phyloP scores from a whole-genome alignment of 2,113 vertebrate species.

The Elephas maximus region DNA sequence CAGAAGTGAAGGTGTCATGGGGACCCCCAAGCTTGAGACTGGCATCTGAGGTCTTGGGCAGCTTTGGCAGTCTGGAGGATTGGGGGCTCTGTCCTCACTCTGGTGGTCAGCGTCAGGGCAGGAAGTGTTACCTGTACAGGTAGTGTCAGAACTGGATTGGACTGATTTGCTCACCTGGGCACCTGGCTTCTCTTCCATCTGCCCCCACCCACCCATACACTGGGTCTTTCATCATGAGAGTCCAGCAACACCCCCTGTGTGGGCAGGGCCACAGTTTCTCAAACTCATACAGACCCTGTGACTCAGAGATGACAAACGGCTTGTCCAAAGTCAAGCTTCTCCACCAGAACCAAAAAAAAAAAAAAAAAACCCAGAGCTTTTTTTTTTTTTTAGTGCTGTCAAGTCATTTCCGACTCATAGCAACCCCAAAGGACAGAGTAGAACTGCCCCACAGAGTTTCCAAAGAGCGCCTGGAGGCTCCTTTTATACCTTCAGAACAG shows the following conservation, averaged over 20 bases:
- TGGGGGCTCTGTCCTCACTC: background rate
- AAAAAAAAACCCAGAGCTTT: too few relatives aligned
- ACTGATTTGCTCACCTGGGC: background rate
- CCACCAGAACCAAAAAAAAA: too few relatives aligned
- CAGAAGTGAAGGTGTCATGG: background rate
- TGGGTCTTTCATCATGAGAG: background rate
- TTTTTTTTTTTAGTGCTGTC: too few relatives aligned
- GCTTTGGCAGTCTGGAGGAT: background rate
- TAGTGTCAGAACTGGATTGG: background rate
- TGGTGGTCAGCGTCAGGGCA: background rate
- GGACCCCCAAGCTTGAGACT: background rate
- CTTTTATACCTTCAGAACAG: background rate
- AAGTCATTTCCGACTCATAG: too few relatives aligned
- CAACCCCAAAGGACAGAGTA: too few relatives aligned
- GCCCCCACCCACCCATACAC: background rate
- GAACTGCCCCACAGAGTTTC: too few relatives aligned
- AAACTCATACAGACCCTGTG: background rate
- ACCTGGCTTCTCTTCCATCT: background rate
- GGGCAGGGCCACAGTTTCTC: too few relatives aligned
- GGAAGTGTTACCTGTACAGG: background rate
- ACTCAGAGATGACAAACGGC: conserved; percentile 32
- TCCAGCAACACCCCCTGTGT: background rate
- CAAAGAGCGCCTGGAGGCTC: background rate
- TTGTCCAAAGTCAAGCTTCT: background rate
- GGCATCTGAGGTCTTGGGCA: background rate